Evolutionary conservation across 2,888 invertebrate species (phyloP).

Genomic region (Reticulitermes lucifugus): DNA sequence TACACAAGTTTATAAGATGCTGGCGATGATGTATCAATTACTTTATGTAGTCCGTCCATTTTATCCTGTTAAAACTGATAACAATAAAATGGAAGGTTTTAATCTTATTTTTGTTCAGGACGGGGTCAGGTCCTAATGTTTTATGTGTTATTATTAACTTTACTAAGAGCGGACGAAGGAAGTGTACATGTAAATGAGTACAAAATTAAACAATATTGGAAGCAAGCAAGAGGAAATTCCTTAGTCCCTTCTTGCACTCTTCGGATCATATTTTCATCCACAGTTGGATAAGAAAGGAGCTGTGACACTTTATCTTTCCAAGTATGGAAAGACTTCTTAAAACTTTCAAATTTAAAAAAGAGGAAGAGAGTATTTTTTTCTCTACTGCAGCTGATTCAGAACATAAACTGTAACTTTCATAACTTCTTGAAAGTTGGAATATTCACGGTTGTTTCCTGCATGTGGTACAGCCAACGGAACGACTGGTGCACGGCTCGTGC

Average conservation of each 20-base stretch:
- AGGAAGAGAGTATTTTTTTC: not conserved
- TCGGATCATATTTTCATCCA: not conserved
- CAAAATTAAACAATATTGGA: too few relatives aligned
- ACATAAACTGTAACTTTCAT: not conserved
- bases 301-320: not conserved
- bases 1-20: too few relatives aligned
- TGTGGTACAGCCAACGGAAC: not conserved
- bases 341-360: not conserved
- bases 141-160: too few relatives aligned
- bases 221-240: not conserved
- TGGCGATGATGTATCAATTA: too few relatives aligned
- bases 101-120: too few relatives aligned
- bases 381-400: not conserved
- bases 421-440: not conserved
- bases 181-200: too few relatives aligned
- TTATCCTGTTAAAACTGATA: too few relatives aligned
- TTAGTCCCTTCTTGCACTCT: not conserved
- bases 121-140: too few relatives aligned
- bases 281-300: not conserved
- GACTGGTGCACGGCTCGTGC: not conserved
- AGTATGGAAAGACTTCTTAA: not conserved
- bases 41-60: too few relatives aligned
- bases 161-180: too few relatives aligned
- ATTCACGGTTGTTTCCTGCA: not conserved
- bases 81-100: too few relatives aligned